A percentile compares a stretch with the other conserved stretches of the same genome.
Conservation (phyloP, 1,140 invertebrate species). For the Sycophaga agraensis region DNA sequence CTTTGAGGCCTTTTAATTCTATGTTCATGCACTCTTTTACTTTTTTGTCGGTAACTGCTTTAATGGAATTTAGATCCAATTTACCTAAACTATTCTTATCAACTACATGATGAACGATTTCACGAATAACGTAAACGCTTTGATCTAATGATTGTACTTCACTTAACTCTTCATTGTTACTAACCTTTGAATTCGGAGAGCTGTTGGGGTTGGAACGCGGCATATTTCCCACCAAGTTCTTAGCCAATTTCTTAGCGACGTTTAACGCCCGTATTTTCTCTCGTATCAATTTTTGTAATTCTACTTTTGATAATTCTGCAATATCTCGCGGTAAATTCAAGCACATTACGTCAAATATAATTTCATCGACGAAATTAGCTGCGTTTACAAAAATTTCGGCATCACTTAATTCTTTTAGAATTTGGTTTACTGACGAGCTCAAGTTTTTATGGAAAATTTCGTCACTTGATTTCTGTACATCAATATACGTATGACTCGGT, state of each 20-base stretch:
- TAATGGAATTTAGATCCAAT: constrained; percentile 16
- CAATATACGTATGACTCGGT: constrained; percentile 32
- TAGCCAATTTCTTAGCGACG: constrained; percentile 31
- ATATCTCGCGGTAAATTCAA: constrained; percentile 23
- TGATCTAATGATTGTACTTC: constrained; percentile 14
- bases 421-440: constrained; percentile 45
- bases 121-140: constrained; percentile 37
- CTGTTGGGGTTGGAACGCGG: constrained; percentile 7
- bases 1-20: constrained; percentile 33
- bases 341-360: constrained; percentile 34
- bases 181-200: constrained; percentile 17
- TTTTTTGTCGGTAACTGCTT: constrained; percentile 31
- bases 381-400: constrained; percentile 36
- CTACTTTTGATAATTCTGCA: constrained; percentile 1
- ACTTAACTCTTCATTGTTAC: constrained; percentile 10
- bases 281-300: constrained; percentile 20
- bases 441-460: constrained; percentile 45
- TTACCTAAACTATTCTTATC: constrained; percentile 26
- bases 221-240: constrained; percentile 26
- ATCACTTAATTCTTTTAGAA: constrained; percentile 44
- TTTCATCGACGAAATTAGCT: constrained; percentile 40
- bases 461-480: constrained; percentile 39
- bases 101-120: constrained; percentile 47
- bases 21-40: constrained; percentile 38
- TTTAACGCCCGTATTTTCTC: constrained; percentile 31